Conservation (phyloP, 2,797 vertebrate species). For the Pantherophis vulpinus region DNA sequence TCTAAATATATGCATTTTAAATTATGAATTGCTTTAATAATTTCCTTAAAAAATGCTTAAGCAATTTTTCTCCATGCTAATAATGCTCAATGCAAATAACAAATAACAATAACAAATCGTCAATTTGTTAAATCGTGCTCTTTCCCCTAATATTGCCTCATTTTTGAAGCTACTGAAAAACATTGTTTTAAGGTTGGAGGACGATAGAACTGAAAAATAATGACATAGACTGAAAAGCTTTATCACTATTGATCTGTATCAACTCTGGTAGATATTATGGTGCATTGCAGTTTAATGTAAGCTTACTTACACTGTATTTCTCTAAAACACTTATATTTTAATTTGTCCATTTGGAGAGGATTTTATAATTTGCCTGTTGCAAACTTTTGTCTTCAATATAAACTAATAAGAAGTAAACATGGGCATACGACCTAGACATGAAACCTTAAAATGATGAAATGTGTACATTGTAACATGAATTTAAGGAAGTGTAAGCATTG, state of each 20-base stretch:
- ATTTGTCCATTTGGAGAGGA: neutral
- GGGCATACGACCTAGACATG: neutral
- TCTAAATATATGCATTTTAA: neutral
- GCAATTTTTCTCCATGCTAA: neutral
- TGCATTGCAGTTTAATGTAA: neutral
- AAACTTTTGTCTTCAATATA: neutral
- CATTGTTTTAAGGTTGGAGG: neutral
- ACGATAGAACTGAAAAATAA: neutral
- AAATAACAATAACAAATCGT: no score
- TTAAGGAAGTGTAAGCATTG: neutral
- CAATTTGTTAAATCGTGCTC: no score
- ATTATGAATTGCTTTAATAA: neutral
- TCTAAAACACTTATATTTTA: neutral
- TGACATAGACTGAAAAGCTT: neutral
- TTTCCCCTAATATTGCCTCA: neutral
- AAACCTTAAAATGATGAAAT: neutral
- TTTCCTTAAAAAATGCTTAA: neutral
- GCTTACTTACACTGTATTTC: neutral
- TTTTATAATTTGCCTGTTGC: neutral
- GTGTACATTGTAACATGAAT: neutral
- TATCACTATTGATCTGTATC: neutral
- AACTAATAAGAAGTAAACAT: neutral
- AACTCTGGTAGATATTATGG: neutral
- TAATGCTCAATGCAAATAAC: no score
- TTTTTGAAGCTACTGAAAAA: neutral